Conservation (phyloP, 2,797 vertebrate species). For the Sebastes minor region DNA sequence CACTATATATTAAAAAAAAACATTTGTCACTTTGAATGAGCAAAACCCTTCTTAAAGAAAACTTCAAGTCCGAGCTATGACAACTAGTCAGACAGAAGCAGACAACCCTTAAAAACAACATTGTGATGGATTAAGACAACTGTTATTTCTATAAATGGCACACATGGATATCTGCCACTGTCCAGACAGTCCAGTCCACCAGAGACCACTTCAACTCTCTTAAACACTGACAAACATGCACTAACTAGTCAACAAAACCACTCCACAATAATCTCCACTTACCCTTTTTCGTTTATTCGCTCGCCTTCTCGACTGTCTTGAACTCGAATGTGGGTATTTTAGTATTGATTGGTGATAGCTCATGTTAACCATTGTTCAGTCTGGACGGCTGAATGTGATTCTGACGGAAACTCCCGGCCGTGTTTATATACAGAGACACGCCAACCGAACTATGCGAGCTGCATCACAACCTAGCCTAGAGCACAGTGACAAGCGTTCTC, state of each 20-base stretch:
- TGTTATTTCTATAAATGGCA: slow-evolving; percentile 72
- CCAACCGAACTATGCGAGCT: slow-evolving; percentile 81
- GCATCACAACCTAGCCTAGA: slow-evolving; percentile 44
- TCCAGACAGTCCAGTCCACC: not conserved
- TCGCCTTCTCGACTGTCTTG: slow-evolving; percentile 86
- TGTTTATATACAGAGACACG: slow-evolving; percentile 80
- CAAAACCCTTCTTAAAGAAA: slow-evolving; percentile 18
- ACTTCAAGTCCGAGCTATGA: slow-evolving; percentile 13
- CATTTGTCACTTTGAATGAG: not conserved
- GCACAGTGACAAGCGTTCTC: not conserved
- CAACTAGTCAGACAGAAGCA: slow-evolving; percentile 35
- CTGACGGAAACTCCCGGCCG: slow-evolving; percentile 87
- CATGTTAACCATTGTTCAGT: slow-evolving; percentile 92
- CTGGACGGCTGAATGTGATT: slow-evolving; percentile 86
- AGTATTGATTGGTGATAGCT: slow-evolving; percentile 85
- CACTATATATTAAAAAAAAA: not conserved
- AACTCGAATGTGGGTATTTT: slow-evolving; percentile 85
- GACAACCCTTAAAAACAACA: slow-evolving; percentile 24
- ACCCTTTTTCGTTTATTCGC: slow-evolving; percentile 88
- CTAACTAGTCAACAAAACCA: not conserved
- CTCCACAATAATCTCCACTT: slow-evolving; percentile 51
- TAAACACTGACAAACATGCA: slow-evolving; percentile 27
- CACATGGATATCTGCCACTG: slow-evolving; percentile 51
- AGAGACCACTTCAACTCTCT: slow-evolving; percentile 16
- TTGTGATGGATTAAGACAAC: slow-evolving; percentile 61